phyloP scores from a whole-genome alignment of 2,888 invertebrate species.

The Gandaritis pyraliata region DNA sequence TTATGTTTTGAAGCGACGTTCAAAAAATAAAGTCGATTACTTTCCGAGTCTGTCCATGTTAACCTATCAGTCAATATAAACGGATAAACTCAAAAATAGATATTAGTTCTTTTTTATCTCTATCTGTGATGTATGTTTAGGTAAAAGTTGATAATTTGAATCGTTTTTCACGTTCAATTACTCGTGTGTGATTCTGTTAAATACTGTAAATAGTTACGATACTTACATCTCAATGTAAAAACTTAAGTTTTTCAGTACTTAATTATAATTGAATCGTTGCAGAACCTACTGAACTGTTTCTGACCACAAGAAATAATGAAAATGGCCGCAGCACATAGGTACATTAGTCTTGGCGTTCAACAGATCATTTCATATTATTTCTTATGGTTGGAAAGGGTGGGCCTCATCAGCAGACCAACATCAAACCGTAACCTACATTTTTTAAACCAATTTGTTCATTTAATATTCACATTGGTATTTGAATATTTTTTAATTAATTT shows the following conservation, averaged over 20 bases:
- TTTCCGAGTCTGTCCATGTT: slow-evolving; percentile 24
- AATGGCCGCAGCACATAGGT: slow-evolving; percentile 10
- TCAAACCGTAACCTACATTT: slow-evolving; percentile 45
- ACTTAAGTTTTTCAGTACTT: slow-evolving; percentile 51
- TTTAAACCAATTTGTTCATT: slow-evolving; percentile 66
- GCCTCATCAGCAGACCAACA: slow-evolving; percentile 18
- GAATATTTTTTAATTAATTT: slow-evolving; percentile 72
- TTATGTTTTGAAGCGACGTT: slow-evolving; percentile 66
- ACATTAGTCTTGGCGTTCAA: neutral
- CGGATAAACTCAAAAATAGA: slow-evolving; percentile 45
- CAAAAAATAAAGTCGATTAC: slow-evolving; percentile 53
- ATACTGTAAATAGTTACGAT: slow-evolving; percentile 60
- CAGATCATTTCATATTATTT: slow-evolving; percentile 21
- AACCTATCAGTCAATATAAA: slow-evolving; percentile 25
- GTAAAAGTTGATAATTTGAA: slow-evolving; percentile 80
- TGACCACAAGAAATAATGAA: slow-evolving; percentile 31
- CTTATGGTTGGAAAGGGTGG: slow-evolving; percentile 27
- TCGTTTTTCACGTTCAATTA: slow-evolving; percentile 65
- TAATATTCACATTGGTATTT: slow-evolving; percentile 64
- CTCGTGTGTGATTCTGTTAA: slow-evolving; percentile 66
- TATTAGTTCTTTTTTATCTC: slow-evolving; percentile 68
- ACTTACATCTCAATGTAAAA: slow-evolving; percentile 52
- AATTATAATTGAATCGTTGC: slow-evolving; percentile 21
- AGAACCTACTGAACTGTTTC: slow-evolving; percentile 26
- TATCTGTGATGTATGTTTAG: slow-evolving; percentile 83